These are phyloP conservation scores for Chaenogobius annularis DNA, from an alignment of 2,113 vertebrate genomes.

Conservation along the genomic window DNA sequence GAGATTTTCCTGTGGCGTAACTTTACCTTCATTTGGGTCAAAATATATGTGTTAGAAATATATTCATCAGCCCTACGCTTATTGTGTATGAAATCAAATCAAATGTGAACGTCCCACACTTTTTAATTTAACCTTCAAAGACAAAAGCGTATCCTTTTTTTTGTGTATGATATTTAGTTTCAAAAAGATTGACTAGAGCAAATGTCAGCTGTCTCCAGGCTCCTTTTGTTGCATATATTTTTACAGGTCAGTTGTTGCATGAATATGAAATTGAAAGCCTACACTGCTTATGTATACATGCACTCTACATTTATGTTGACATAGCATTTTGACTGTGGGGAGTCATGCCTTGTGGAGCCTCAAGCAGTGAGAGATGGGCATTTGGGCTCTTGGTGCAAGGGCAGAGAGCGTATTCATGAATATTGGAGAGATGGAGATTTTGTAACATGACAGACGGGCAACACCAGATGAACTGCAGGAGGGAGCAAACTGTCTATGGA, in stretches of 20 bases:
- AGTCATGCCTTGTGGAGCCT: not conserved
- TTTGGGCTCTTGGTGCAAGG: slow-evolving; percentile 33
- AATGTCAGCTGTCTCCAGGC: not conserved
- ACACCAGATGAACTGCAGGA: slow-evolving; percentile 44
- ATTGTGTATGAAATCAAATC: no score
- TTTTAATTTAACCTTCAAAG: no score
- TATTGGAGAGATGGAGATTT: slow-evolving; percentile 27
- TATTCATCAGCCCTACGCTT: no score
- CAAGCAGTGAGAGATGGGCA: slow-evolving; percentile 42
- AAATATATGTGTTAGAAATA: no score
- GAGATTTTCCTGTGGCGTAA: no score
- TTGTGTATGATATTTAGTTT: not conserved
- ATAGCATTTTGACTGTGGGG: not conserved
- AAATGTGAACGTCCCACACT: no score
- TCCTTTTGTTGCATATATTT: not conserved
- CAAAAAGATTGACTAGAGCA: not conserved
- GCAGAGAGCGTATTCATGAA: slow-evolving; percentile 17
- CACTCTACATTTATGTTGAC: not conserved
- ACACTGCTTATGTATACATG: not conserved
- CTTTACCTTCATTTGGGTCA: no score
- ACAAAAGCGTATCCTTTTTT: not conserved
- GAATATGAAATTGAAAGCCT: not conserved
- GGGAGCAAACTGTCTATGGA: slow-evolving; percentile 1
- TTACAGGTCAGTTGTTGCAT: not conserved
- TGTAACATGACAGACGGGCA: slow-evolving; percentile 49